Conservation (phyloP, 2,888 invertebrate genomes). For the Portevinia maculata region DNA sequence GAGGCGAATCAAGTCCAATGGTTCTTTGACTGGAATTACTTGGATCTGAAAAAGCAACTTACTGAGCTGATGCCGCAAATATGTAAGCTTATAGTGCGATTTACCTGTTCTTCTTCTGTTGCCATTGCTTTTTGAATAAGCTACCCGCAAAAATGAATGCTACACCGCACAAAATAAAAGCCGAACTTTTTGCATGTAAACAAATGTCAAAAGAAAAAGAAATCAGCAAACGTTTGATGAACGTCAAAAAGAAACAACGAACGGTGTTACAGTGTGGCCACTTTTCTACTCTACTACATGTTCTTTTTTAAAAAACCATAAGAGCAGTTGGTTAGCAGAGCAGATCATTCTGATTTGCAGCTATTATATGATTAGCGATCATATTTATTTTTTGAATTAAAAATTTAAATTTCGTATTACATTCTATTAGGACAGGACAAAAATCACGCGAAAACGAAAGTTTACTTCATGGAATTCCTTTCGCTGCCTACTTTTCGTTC, state of each 20-base stretch:
- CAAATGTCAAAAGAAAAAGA: conserved; percentile 50
- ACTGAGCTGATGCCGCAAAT: neutral
- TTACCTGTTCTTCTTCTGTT: conserved; percentile 81
- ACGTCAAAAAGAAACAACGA: neutral
- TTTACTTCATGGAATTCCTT: no score
- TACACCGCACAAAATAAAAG: neutral
- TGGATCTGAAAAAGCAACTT: conserved; percentile 87
- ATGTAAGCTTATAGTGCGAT: neutral
- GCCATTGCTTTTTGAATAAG: conserved; percentile 77
- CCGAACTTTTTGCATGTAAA: conserved; percentile 45
- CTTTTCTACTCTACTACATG: neutral
- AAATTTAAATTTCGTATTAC: no score
- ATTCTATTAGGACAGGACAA: no score
- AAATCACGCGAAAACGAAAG: no score
- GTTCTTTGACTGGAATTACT: conserved; percentile 97
- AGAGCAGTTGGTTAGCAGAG: no score
- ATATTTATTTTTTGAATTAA: no score
- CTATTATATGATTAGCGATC: no score
- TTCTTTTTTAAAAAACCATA: neutral
- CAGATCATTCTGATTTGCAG: no score
- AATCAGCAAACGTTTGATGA: conserved; percentile 33
- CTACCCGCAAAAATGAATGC: neutral
- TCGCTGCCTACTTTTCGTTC: no score
- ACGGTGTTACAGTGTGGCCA: neutral
- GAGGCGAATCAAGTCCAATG: conserved; percentile 96